Evolutionary conservation across 2,113 vertebrate genomes (phyloP), one percentile per base, ranked within the genome.

Genomic region (Rattus rattus): DNA sequence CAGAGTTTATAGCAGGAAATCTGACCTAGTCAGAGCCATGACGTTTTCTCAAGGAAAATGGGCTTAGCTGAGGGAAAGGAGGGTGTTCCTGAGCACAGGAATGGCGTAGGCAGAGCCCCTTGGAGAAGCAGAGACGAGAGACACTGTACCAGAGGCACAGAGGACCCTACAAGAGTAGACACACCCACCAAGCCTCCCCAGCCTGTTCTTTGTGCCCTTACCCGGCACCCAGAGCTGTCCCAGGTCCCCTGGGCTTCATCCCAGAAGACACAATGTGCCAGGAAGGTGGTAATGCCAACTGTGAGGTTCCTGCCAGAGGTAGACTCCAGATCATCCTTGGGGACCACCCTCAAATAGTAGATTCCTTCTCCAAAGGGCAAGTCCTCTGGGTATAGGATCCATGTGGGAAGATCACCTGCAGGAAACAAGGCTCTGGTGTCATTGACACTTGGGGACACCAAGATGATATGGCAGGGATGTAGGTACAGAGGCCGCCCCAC

Each of bases 241-340:
- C 99, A 99, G 33, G 98, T 98, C 20, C 97, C 97, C 69, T 97
- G 98, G 0, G 75, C 97, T 94, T 99, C 99, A 81, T 99, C 99
- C 99, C 99, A 99, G 97, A 99, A 99, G 69, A 99, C 99, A 94
- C 99, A 99, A 85, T 98, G 99, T 89, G 99, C 99, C 61, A 99
- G 98, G 72, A 99, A 99, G 69, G 99, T 99, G 94, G 98, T 98
- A 87, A 99, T 97, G 76, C 98, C 98, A 83, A 99, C 97, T 1
- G 99, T 98, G 92, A 98, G 54, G 49, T 96, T 83, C 26, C 97
- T 90, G 9, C 99, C 97, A n/a, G 98, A 85, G 49, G 97, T 97
- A 67, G 98, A 96, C 36, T 99, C 99, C 76, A 98, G 92, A 73
- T 97, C 98, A 19, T 97, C 97, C 16, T 99, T 97, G 9, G 99